A percentile compares a stretch with the other conserved stretches of the same genome.
Conservation (phyloP, 2,888 invertebrate genomes). For the Andricus quercusramuli region DNA sequence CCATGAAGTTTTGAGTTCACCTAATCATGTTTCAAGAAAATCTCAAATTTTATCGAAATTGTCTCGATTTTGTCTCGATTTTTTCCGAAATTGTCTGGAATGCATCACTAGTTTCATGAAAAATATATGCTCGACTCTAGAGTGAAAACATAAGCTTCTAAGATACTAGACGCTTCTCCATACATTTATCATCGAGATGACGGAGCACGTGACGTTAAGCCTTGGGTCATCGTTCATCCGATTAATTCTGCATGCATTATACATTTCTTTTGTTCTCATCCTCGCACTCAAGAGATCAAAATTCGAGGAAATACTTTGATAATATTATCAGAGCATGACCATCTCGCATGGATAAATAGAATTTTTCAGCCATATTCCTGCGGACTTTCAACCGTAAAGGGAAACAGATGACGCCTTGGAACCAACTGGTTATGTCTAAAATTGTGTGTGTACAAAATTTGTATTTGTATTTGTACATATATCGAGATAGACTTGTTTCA, state of each 20-base stretch:
- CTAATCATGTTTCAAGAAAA: too few species aligned
- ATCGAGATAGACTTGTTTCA: neutral
- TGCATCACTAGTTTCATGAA: too few species aligned
- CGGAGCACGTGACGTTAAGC: slow-evolving; percentile 51
- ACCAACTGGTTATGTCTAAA: slow-evolving; percentile 3
- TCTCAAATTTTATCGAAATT: too few species aligned
- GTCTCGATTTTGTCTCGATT: too few species aligned
- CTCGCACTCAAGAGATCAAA: neutral
- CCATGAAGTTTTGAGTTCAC: too few species aligned
- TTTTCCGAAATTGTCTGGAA: too few species aligned
- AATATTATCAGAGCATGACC: slow-evolving; percentile 7
- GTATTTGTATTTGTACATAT: neutral
- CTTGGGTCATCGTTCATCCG: slow-evolving; percentile 59
- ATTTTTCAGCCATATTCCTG: slow-evolving; percentile 1
- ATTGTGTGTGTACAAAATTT: slow-evolving; percentile 8
- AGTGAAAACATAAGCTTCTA: slow-evolving; percentile 52
- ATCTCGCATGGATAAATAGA: slow-evolving; percentile 13
- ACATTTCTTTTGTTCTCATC: slow-evolving; percentile 43
- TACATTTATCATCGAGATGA: slow-evolving; percentile 59
- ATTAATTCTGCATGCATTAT: slow-evolving; percentile 52
- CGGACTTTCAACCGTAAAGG: neutral
- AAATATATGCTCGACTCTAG: neutral
- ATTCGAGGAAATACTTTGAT: neutral
- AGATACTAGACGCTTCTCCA: slow-evolving; percentile 56
- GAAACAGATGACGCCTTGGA: neutral